Evolutionary conservation across 2,797 vertebrate species (phyloP).

Genomic region (Gadopsis bispinosus): DNA sequence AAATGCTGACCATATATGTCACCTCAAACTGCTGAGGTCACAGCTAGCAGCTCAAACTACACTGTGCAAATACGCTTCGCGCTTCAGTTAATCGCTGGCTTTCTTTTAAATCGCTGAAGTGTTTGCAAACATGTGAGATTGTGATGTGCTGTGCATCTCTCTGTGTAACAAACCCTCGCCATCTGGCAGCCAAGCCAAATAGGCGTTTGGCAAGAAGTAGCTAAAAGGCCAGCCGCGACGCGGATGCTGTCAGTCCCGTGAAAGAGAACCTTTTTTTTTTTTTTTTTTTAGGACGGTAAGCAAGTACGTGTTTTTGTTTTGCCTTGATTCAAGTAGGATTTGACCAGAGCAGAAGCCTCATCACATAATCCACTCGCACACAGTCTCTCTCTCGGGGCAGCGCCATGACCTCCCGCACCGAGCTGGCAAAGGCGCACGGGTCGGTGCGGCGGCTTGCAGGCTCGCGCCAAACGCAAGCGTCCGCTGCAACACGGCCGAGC

Average conservation of each 20-base stretch:
- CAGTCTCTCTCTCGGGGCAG: constrained; percentile 56
- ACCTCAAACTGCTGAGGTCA: neutral
- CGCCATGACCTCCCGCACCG: constrained; percentile 66
- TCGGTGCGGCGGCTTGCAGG: constrained; percentile 37
- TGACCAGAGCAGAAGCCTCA: constrained; percentile 50
- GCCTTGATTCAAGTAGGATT: constrained; percentile 42
- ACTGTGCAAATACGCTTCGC: neutral
- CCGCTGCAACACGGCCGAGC: neutral
- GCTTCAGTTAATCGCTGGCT: neutral
- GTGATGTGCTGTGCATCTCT: constrained; percentile 2
- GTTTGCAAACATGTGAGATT: constrained; percentile 30
- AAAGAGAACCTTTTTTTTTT: neutral
- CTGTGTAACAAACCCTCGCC: constrained; percentile 25
- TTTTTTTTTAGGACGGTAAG: constrained; percentile 10
- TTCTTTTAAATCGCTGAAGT: neutral
- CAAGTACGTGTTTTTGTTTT: constrained; percentile 37
- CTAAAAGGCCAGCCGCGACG: constrained; percentile 29
- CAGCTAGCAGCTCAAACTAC: neutral
- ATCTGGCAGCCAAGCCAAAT: constrained; percentile 37
- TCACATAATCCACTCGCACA: constrained; percentile 71
- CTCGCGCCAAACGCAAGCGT: constrained; percentile 29
- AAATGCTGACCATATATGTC: too few relatives aligned
- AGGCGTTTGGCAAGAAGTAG: constrained; percentile 17
- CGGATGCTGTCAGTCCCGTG: constrained; percentile 4
- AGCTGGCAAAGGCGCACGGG: constrained; percentile 62